Conservation (phyloP, 2,888 invertebrate species). For the Drosophila cognata region DNA sequence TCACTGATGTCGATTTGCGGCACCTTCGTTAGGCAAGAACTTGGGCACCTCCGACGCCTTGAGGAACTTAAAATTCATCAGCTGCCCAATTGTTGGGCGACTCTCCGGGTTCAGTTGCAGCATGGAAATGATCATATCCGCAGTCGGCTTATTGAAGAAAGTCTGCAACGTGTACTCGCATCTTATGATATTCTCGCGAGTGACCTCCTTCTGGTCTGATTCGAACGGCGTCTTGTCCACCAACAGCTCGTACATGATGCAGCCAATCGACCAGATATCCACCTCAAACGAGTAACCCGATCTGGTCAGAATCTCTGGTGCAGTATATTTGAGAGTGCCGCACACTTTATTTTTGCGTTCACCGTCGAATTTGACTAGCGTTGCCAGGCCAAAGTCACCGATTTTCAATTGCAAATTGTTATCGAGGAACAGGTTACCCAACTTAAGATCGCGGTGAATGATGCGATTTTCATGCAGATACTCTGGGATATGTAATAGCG, state of each 20-base stretch:
- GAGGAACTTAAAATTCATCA: slow-evolving; percentile 92
- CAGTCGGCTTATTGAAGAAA: slow-evolving; percentile 88
- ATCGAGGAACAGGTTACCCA: slow-evolving; percentile 98
- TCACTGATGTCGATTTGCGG: slow-evolving; percentile 88
- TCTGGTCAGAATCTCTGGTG: slow-evolving; percentile 98
- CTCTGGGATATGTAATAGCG: slow-evolving; percentile 97
- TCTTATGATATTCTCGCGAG: slow-evolving; percentile 96
- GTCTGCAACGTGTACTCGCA: slow-evolving; percentile 95
- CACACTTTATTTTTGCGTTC: slow-evolving; percentile 96
- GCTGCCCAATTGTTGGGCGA: slow-evolving; percentile 91
- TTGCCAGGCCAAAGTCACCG: slow-evolving; percentile 99
- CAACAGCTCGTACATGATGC: slow-evolving; percentile 98
- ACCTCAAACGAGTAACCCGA: slow-evolving; percentile 99
- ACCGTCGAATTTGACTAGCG: slow-evolving; percentile 94
- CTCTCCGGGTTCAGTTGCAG: slow-evolving; percentile 93
- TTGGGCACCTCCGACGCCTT: slow-evolving; percentile 90
- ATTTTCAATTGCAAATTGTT: slow-evolving; percentile 97
- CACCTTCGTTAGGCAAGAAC: slow-evolving; percentile 95
- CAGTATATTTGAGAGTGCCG: slow-evolving; percentile 99
- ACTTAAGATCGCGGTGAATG: slow-evolving; percentile 98
- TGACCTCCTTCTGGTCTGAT: slow-evolving; percentile 96
- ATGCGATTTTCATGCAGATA: slow-evolving; percentile 96
- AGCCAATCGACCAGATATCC: slow-evolving; percentile 99
- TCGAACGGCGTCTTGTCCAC: slow-evolving; percentile 99
- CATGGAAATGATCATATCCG: slow-evolving; percentile 92